Evolutionary conservation across 2,113 vertebrate species (phyloP), one percentile per base, ranked within the genome.

Genomic region (Cairina moschata): DNA sequence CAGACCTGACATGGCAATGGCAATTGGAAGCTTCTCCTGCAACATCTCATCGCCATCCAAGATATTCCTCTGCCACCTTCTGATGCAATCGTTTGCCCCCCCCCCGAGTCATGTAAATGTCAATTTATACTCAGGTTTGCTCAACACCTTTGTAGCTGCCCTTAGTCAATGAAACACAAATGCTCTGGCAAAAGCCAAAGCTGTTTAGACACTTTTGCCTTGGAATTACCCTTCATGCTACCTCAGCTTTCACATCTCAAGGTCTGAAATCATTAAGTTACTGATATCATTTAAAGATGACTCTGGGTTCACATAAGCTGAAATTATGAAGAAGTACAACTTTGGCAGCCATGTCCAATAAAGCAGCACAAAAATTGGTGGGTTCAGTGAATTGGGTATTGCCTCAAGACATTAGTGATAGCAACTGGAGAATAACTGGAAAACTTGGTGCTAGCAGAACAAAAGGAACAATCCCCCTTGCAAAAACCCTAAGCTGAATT

Each of bases 271-370:
- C 20, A 76, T 81, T 82, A 92, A 76, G 38, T 82, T 74, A 85
- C 36, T 83, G 83, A 78, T 48, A 82, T 52, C 40, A 79, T 92
- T 92, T 82, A 77, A 82, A 95, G 80, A 83, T 88, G 59, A 40
- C 42, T 96, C 62, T 26, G 88, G 78, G 34, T 63, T 69, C 52
- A 91, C 18, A 81, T 32, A 76, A 88, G 68, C 50, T 31, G 36
- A 92, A 93, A 69, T 92, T 65, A 52, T 54, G 86, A 80, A 91
- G 72, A 23, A 65, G 93, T 89, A 86, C 40, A 96, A 71, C 13
- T 95, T 84, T 69, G 72, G 73, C 72, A 92, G 65, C 55, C 32
- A 40, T 13, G 5, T 13, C 6, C 22, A 25, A 11, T 26, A 86
- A 9, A 88, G 55, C 63, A 94, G 59, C 71, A 83, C 60, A 86